Evolutionary conservation across 2,888 invertebrate species (phyloP).

Genomic region (Flexamia atlantica): DNA sequence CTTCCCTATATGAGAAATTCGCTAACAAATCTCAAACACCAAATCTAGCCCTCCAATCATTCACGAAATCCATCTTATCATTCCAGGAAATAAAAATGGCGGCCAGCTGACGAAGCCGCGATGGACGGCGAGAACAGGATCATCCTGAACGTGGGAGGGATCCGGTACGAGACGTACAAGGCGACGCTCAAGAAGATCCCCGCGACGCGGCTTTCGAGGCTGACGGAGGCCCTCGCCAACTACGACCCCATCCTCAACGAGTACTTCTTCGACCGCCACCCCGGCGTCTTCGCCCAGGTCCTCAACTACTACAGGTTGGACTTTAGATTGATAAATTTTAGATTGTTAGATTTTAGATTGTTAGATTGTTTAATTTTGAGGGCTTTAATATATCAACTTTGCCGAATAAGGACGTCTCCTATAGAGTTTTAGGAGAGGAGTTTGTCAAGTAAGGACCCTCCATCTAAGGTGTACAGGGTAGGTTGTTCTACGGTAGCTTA

Average conservation of each 20-base stretch:
- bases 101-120: slow-evolving; percentile 56
- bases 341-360: neutral
- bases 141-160: slow-evolving; percentile 95
- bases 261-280: slow-evolving; percentile 92
- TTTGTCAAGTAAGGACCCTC: too few relatives aligned
- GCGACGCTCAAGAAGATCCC: slow-evolving; percentile 93
- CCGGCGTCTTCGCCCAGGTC: slow-evolving; percentile 93
- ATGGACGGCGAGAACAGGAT: slow-evolving; percentile 97
- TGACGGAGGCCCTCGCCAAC: slow-evolving; percentile 92
- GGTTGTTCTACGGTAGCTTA: too few relatives aligned
- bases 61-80: too few relatives aligned
- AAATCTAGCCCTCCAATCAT: too few relatives aligned
- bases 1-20: too few relatives aligned
- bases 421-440: too few relatives aligned
- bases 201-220: slow-evolving; percentile 88
- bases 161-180: slow-evolving; percentile 87
- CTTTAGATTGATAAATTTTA: too few relatives aligned
- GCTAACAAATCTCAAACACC: too few relatives aligned
- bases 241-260: slow-evolving; percentile 94
- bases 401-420: too few relatives aligned
- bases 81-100: slow-evolving; percentile 21
- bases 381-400: too few relatives aligned
- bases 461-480: too few relatives aligned
- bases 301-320: slow-evolving; percentile 90
- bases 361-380: too few relatives aligned